Conservation (phyloP, 2,888 invertebrate species). For the Lathronympha strigana region DNA sequence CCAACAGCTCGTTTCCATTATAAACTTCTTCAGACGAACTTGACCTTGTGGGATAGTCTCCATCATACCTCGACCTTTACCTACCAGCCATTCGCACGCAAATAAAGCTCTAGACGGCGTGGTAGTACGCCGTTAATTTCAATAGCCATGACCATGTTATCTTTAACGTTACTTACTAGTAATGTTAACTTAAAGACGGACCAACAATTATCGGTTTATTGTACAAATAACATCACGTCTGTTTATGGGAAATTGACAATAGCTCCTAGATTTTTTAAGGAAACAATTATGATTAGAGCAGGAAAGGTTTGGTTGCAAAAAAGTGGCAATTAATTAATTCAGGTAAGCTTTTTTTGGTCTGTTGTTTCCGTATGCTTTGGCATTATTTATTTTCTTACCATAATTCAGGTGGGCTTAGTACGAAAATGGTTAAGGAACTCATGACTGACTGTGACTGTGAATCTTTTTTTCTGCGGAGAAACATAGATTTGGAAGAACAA, state of each 20-base stretch:
- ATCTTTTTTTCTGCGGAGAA: too few relatives aligned
- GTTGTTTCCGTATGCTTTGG: not conserved
- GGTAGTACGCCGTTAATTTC: not conserved
- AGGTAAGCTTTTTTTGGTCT: not conserved
- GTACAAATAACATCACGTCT: constrained; percentile 24
- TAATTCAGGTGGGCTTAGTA: too few relatives aligned
- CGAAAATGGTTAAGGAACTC: too few relatives aligned
- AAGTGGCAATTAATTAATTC: constrained; percentile 4
- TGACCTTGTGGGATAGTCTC: constrained; percentile 19
- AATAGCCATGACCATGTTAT: not conserved
- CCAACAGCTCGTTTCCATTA: constrained; percentile 19
- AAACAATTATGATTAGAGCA: constrained; percentile 28
- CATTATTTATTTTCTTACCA: not conserved
- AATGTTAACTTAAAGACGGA: not conserved
- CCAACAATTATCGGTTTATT: not conserved
- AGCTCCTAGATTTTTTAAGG: constrained; percentile 18
- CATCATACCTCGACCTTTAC: not conserved
- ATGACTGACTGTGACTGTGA: too few relatives aligned
- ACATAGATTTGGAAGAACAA: too few relatives aligned
- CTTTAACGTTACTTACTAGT: not conserved
- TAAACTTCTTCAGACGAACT: constrained; percentile 22
- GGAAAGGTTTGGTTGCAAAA: constrained; percentile 24
- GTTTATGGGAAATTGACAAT: constrained; percentile 18
- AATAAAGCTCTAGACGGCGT: not conserved
- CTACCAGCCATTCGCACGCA: not conserved